phyloP scores from a whole-genome alignment of 2,797 vertebrate genomes.

The Tympanoctomys barrerae region DNA sequence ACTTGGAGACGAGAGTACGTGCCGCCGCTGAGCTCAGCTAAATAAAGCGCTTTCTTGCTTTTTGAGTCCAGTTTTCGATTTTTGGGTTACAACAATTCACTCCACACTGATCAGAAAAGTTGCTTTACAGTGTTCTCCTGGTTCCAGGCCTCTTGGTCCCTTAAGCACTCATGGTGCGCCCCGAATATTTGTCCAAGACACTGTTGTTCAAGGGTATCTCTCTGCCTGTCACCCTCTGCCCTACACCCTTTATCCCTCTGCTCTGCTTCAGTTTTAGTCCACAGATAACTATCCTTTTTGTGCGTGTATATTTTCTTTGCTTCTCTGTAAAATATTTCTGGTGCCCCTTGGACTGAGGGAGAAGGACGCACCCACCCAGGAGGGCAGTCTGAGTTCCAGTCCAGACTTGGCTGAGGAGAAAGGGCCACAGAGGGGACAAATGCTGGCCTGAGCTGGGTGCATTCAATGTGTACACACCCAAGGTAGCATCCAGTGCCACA shows the following conservation, averaged over 20 bases:
- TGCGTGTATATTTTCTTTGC: background rate
- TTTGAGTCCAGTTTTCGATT: too few relatives aligned
- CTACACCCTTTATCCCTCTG: background rate
- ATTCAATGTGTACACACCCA: accelerated
- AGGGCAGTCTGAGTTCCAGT: background rate
- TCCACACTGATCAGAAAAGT: background rate
- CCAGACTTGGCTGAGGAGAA: background rate
- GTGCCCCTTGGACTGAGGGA: background rate
- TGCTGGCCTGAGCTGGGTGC: accelerated
- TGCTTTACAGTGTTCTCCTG: too few relatives aligned
- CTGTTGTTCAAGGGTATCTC: background rate
- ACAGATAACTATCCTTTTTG: background rate
- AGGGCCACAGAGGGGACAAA: too few relatives aligned
- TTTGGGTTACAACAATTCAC: too few relatives aligned
- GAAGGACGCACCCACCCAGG: accelerated
- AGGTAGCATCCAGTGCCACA: accelerated
- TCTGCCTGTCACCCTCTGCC: background rate
- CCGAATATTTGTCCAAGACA: background rate
- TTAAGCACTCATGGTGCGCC: background rate
- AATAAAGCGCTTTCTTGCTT: too few relatives aligned
- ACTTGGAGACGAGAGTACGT: too few relatives aligned
- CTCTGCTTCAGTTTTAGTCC: background rate
- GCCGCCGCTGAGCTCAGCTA: too few relatives aligned
- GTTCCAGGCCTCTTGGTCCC: background rate
- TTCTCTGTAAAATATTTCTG: background rate